Evolutionary conservation across 1,140 invertebrate genomes (phyloP), one percentile per base, ranked within the genome.

Genomic region (Euura lappo): DNA sequence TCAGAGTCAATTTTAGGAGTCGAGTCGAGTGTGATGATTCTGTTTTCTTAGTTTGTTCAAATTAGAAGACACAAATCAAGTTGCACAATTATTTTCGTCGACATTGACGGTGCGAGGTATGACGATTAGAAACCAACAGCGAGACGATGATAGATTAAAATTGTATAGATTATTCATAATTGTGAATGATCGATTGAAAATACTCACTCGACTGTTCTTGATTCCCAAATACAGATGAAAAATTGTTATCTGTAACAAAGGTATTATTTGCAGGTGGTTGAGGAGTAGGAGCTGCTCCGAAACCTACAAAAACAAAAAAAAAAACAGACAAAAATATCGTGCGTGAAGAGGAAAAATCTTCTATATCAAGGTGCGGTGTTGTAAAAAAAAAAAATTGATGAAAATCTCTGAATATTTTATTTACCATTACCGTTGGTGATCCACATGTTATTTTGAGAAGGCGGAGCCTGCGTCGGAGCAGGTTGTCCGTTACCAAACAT

Each of bases 211-310:
- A 75, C 90, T 91, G 93, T 85, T 82, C 91, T 83, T 88, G 91
- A 87, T 90, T 92, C 86, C 94, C 94, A 87, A 96, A 96, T 73
- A 95, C 94, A 78, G 94, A 94, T 80, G 92, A 92, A 89, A 96
- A 96, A 88, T 91, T 94, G 85, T 93, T 94, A 88, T 96, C 94
- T 84, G 93, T 93, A 84, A 95, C 94, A 90, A 96, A 96, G 79
- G 93, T 90, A 90, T 91, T 93, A 90, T 89, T 91, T 89, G 90
- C 87, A 78, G 89, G 79, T 74, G 85, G 85, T 77, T 84, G 88
- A 28, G 28, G 28, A 28, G 28, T 28, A 28, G 28, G 28, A 83
- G 87, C 86, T 80, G 85, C 80, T 60, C 86, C 85, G 82, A 91
- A 90, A 80, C 90, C 90, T 90, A 90, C 87, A 88, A 88, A 88